phyloP scores from a whole-genome alignment of 2,888 invertebrate genomes.

The Fragum whitleyi region DNA sequence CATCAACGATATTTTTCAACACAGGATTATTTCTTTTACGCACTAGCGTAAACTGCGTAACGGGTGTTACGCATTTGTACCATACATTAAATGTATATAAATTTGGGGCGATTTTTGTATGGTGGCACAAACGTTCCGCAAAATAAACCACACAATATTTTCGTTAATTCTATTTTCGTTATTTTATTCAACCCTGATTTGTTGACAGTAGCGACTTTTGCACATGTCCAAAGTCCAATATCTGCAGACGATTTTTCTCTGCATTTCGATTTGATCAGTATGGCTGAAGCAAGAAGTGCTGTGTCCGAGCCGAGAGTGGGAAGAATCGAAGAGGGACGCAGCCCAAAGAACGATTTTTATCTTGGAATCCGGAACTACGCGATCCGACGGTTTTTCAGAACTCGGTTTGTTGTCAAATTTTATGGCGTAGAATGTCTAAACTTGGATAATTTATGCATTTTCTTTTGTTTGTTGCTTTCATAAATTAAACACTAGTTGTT shows the following conservation, averaged over 20 bases:
- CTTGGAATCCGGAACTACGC: slow-evolving; percentile 81
- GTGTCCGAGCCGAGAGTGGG: slow-evolving; percentile 83
- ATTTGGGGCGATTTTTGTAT: neutral
- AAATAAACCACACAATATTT: neutral
- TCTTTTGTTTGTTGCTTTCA: neutral
- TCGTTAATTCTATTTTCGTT: neutral
- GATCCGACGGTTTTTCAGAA: slow-evolving; percentile 84
- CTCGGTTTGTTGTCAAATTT: slow-evolving; percentile 75
- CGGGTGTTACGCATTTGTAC: too few relatives aligned
- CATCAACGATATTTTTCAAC: too few relatives aligned
- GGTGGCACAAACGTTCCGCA: too few relatives aligned
- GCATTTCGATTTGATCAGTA: slow-evolving; percentile 50
- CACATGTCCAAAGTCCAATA: slow-evolving; percentile 2
- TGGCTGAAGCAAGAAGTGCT: slow-evolving; percentile 86
- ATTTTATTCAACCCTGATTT: neutral
- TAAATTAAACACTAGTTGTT: too few relatives aligned
- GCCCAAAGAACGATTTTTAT: slow-evolving; percentile 82
- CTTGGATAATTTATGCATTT: slow-evolving; percentile 2
- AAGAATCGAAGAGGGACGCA: slow-evolving; percentile 83
- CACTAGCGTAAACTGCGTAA: too few relatives aligned
- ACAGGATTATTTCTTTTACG: too few relatives aligned
- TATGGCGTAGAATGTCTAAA: neutral
- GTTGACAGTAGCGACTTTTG: slow-evolving; percentile 9
- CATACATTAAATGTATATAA: neutral
- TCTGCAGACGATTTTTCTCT: slow-evolving; percentile 13